These are phyloP conservation scores for Anolis carolinensis DNA, from an alignment of 2,113 vertebrate genomes.

Conservation along the genomic window DNA sequence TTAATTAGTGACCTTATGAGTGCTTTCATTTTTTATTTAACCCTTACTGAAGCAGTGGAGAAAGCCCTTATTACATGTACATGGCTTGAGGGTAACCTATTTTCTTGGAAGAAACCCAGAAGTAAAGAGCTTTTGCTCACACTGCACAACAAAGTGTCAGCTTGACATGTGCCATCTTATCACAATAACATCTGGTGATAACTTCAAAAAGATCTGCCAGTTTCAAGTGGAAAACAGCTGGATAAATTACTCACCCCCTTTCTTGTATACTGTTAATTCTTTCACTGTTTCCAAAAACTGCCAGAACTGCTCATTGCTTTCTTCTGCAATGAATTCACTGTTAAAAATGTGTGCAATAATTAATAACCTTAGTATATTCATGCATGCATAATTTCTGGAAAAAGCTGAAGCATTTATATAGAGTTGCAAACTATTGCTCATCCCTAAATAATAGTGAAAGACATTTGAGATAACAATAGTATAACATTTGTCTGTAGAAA, in stretches of 20 bases:
- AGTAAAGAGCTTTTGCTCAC: not conserved
- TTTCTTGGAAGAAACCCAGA: not conserved
- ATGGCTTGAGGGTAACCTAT: not conserved
- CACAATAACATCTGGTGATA: not conserved
- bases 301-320: conserved; percentile 97
- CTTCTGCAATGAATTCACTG: conserved; percentile 97
- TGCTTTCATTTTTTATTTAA: too few relatives aligned
- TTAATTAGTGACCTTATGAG: too few relatives aligned
- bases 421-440: not conserved
- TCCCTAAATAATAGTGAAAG: not conserved
- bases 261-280: conserved; percentile 91
- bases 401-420: not conserved
- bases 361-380: not conserved
- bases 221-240: not conserved
- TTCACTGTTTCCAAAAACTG: conserved; percentile 96
- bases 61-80: too few relatives aligned
- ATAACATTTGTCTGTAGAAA: not conserved
- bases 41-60: too few relatives aligned
- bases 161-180: not conserved
- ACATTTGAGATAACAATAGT: not conserved
- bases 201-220: not conserved
- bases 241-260: conserved; percentile 81
- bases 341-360: conserved; percentile 51
- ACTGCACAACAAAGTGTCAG: not conserved
- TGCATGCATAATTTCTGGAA: not conserved